These are phyloP conservation scores for Zalophus californianus DNA, from an alignment of 2,797 vertebrate genomes.

Conservation along the genomic window DNA sequence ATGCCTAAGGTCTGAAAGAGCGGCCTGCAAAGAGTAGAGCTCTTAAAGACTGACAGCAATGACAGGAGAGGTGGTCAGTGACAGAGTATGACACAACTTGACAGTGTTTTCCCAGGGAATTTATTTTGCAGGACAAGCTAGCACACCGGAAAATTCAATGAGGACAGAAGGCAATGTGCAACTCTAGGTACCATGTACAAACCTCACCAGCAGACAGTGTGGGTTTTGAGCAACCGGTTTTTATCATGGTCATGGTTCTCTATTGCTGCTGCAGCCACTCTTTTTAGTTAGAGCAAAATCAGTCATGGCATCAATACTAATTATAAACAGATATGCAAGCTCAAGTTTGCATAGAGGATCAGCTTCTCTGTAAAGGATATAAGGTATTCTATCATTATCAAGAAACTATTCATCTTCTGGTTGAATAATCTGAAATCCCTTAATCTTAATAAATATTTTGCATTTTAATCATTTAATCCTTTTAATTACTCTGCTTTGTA, in stretches of 20 bases:
- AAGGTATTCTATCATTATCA: background rate
- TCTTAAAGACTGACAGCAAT: background rate
- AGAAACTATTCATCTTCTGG: slow-evolving; percentile 13
- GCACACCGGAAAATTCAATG: background rate
- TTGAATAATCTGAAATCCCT: slow-evolving; percentile 26
- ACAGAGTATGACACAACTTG: background rate
- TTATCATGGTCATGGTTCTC: background rate
- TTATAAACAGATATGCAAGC: background rate
- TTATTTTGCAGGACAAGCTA: background rate
- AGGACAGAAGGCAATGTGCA: background rate
- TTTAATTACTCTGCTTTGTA: slow-evolving; percentile 52
- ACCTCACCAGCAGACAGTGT: background rate
- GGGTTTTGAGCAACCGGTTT: background rate
- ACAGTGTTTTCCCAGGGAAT: background rate
- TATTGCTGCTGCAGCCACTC: background rate
- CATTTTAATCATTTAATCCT: slow-evolving; percentile 14
- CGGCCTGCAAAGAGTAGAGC: fast-evolving
- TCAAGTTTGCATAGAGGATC: background rate
- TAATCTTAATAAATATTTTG: background rate
- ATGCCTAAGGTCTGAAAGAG: background rate
- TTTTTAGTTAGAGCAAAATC: slow-evolving; percentile 5
- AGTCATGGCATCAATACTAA: slow-evolving; percentile 33
- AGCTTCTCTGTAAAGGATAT: background rate
- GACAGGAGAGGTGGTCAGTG: background rate
- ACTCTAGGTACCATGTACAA: background rate